phyloP scores from a whole-genome alignment of 2,797 vertebrate genomes.

The Sandelia bainsii region DNA sequence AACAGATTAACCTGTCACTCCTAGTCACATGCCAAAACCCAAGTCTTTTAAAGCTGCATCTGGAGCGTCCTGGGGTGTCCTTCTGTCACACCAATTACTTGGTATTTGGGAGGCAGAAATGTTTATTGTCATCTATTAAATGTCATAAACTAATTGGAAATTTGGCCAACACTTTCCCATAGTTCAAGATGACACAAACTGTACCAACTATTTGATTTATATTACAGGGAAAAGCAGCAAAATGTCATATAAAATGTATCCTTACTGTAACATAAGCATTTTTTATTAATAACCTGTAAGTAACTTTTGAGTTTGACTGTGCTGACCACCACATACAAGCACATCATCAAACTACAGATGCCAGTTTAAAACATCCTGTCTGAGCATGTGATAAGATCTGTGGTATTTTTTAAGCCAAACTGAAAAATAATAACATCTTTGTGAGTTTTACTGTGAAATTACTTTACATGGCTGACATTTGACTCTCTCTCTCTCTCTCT shows the following conservation, averaged over 20 bases:
- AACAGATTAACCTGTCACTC: conserved; percentile 63
- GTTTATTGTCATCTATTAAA: conserved; percentile 5
- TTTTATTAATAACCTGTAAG: conserved; percentile 13
- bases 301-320: conserved; percentile 16
- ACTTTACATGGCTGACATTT: conserved; percentile 45
- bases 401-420: conserved; percentile 14
- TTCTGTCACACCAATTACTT: conserved; percentile 60
- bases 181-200: too few relatives aligned
- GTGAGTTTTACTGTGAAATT: conserved; percentile 24
- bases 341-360: conserved; percentile 31
- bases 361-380: neutral
- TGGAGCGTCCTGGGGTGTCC: conserved; percentile 38
- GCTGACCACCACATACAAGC: conserved; percentile 36
- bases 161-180: too few relatives aligned
- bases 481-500: conserved; percentile 36
- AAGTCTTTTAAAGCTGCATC: conserved; percentile 64
- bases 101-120: conserved; percentile 29
- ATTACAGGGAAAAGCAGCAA: neutral
- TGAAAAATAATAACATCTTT: conserved; percentile 1
- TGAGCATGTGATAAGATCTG: conserved; percentile 21
- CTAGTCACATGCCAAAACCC: conserved; percentile 29
- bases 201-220: too few relatives aligned
- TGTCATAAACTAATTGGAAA: neutral
- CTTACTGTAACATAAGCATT: too few relatives aligned
- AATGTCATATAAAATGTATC: neutral